Evolutionary conservation across 2,888 invertebrate species (phyloP), one percentile per base, ranked within the genome.

Genomic region (Pristionchus entomophagus): DNA sequence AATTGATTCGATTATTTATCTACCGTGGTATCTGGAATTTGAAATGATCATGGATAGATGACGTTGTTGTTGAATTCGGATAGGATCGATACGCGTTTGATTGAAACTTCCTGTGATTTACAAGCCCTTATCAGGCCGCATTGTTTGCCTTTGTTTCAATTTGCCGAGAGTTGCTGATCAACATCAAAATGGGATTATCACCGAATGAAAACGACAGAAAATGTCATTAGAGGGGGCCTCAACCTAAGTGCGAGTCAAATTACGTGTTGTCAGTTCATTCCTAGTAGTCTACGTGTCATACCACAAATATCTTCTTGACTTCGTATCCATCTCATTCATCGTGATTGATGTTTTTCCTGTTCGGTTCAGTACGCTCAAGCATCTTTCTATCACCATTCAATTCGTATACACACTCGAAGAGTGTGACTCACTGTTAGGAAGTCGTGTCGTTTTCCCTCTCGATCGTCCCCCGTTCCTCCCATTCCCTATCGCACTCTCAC

Each of bases 391-490:
- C 73, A 26, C 73, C n/a, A 45, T 26, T 17, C n/a, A 45, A n/a
- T 73, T 73, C 26, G 19, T 26, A 19, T 69, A n/a, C 41, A 73
- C 73, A 41, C 41, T n/a, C 41, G 4, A 8, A 56, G n/a, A 73
- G 73, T n/a, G n/a, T 73, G 73, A 73, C 41, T 73, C 73, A 73
- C 19, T 35, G 3, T 26, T 45, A 73, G 41, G 73, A 73, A 73
- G 41, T 73, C 73, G 38, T n/a, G n/a, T 73, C 73, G n/a, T 73
- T 73, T 73, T 41, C 41, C 38, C 41, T 73, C 41, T 22, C 12
- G 12, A 32, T 35, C 19, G 12, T 17, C 41, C n/a, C 26, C n/a
- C 45, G 19, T 26, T 2, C 19, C 35, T 73, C 45, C 45, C 12
- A 38, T 45, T 45, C 41, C 38, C 17, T 45, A n/a, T 22, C 22